These are phyloP conservation scores for Enteromius treurensis DNA, from an alignment of 2,797 vertebrate genomes.

Conservation along the genomic window DNA sequence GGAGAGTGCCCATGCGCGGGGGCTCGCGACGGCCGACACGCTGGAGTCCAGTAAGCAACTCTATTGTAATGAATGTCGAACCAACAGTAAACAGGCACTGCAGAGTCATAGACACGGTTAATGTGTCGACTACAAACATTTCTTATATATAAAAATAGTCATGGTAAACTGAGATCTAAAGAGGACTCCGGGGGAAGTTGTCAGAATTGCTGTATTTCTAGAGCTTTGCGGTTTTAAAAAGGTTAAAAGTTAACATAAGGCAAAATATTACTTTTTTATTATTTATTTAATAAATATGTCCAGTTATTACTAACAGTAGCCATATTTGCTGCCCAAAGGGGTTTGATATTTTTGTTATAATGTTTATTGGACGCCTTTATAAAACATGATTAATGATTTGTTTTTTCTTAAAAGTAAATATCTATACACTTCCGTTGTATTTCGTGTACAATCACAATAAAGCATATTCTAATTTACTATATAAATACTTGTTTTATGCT, in stretches of 20 bases:
- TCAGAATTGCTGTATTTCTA: neutral
- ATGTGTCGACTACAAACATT: neutral
- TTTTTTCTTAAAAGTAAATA: no score
- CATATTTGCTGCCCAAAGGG: neutral
- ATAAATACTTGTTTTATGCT: neutral
- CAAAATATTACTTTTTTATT: neutral
- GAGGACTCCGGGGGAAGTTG: neutral
- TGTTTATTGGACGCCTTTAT: no score
- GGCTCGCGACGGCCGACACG: constrained; percentile 32
- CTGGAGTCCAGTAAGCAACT: neutral
- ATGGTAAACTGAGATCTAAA: neutral
- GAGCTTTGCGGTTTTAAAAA: neutral
- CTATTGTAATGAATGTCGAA: constrained; percentile 56
- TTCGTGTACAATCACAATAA: no score
- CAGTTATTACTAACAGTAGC: neutral
- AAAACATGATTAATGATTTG: no score
- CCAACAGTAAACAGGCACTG: neutral
- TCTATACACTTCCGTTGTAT: no score
- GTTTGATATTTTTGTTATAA: neutral
- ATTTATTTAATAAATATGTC: neutral
- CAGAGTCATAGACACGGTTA: neutral
- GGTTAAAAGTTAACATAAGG: neutral
- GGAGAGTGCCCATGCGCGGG: constrained; percentile 24
- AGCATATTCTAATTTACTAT: neutral
- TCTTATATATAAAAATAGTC: neutral